Evolutionary conservation across 1,140 invertebrate genomes (phyloP).

Genomic region (Meloidogyne chitwoodi): DNA sequence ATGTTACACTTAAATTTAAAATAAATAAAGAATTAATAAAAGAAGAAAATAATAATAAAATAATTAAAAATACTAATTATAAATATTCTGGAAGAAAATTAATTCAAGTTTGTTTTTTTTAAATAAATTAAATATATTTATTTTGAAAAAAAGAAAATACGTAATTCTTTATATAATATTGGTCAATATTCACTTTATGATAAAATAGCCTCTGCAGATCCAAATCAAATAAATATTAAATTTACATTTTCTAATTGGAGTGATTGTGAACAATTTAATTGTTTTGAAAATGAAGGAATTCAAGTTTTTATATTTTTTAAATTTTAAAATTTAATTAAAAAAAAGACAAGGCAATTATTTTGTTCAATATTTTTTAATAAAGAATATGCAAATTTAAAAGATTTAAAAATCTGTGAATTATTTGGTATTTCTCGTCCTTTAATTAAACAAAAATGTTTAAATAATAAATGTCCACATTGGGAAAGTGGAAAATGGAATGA

Average conservation of each 20-base stretch:
- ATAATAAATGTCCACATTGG: slow-evolving; percentile 50
- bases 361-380: slow-evolving; percentile 27
- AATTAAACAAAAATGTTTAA: slow-evolving; percentile 40
- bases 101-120: not conserved
- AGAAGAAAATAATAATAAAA: no score
- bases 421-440: slow-evolving; percentile 46
- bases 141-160: slow-evolving; percentile 37
- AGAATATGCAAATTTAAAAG: not conserved
- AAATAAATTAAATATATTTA: not conserved
- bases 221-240: slow-evolving; percentile 39
- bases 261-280: slow-evolving; percentile 42
- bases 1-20: slow-evolving; percentile 55
- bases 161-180: slow-evolving; percentile 27
- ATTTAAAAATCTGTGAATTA: slow-evolving; percentile 51
- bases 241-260: slow-evolving; percentile 50
- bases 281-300: slow-evolving; percentile 42
- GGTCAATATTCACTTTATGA: slow-evolving; percentile 39
- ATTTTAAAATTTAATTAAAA: not conserved
- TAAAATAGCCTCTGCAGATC: slow-evolving; percentile 28
- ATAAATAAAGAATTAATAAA: slow-evolving; percentile 21
- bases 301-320: slow-evolving; percentile 21
- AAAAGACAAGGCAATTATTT: slow-evolving; percentile 5
- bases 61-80: not conserved
- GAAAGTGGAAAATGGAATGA: slow-evolving; percentile 47
- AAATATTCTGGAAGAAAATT: not conserved